Base-by-base conservation (phyloP, 1,140 invertebrate genomes). In the Bombus breviceps region DNA sequence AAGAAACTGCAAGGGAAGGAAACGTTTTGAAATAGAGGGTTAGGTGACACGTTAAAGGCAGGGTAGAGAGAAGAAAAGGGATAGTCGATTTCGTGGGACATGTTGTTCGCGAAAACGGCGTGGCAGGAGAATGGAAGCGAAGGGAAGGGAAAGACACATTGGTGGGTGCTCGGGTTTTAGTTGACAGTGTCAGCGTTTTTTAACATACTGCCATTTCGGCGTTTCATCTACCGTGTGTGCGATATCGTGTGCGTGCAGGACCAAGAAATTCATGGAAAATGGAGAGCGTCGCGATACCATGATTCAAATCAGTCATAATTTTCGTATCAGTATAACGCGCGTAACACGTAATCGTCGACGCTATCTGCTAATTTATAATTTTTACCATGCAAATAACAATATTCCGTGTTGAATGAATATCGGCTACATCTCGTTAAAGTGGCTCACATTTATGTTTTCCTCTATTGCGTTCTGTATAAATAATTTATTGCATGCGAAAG, bases 151-250 rank as follows among this genome's bases (percentile, higher is more conserved):
- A 80, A 73, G 86, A 64, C 68, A 89, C 69, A 72, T 83, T 71
- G 66, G 28, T 62, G 59, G 59, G 59, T 62, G 71, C 84, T 68
- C 80, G 81, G 78, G 68, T 78, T 87, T 86, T 91, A 85, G 82
- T 86, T 90, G 89, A 81, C 78, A 76, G 86, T 89, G 87, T 91
- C 90, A 92, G 90, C 90, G 85, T 91, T 91, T 92, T 91, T 88
- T 88, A 90, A 82, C 84, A 91, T 88, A 92, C 90, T 91, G 91
- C 91, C 80, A 78, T 92, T 92, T 92, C 86, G 86, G 81, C 89
- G 76, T 89, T 91, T 89, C 79, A 81, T 83, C 62, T 59, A 79
- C 66, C 85, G 75, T 77, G 81, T 75, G 85, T 79, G 74, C 25
- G 64, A 34, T 18, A 43, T 34, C 71, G 81, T 84, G 57, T 81